Evolutionary conservation across 2,888 invertebrate genomes (phyloP), one percentile per base, ranked within the genome.

Genomic region (Pocota personata): DNA sequence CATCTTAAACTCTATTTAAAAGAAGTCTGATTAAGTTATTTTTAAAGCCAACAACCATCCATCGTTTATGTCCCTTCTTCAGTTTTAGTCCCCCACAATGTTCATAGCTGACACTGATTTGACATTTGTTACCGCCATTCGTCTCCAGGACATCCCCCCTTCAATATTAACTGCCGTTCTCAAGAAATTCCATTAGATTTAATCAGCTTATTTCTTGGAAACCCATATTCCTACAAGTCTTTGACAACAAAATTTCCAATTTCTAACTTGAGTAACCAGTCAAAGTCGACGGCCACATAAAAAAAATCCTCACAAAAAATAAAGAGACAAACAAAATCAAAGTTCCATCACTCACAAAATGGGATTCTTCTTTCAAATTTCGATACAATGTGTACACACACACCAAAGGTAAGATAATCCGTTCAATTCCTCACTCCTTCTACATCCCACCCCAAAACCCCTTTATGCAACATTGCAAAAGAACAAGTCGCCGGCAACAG

Each of bases 331-430:
- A 69, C n/a, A 71, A 69, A 78, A 78, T 52, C 50, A 83, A 66
- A 72, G 72, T 35, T 64, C 73, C 79, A 72, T 78, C 77, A 83
- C 78, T 73, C 60, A 27, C 62, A 35, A 55, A 84, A 73, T 69
- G 62, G 46, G 35, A 80, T 71, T 55, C 30, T 43, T 50, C 57
- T 60, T 64, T 75, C 50, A 86, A 80, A 86, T 71, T 82, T 82
- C 82, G 82, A 86, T 86, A 86, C 86, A 76, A 80, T 66, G 30
- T 60, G 46, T 50, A 62, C 57, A 69, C 58, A 66, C 67, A 60
- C 62, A 62, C 64, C 52, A 52, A 60, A 86, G 86, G 86, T 86
- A 86, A 57, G 86, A 86, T 86, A 86, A 86, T 86, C 86, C 86
- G 76, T 86, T 86, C 86, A 86, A 86, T 86, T 82, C 72, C 82